Evolutionary conservation across 2,113 vertebrate species (phyloP), one percentile per base, ranked within the genome.

Genomic region (Arvicanthis niloticus): DNA sequence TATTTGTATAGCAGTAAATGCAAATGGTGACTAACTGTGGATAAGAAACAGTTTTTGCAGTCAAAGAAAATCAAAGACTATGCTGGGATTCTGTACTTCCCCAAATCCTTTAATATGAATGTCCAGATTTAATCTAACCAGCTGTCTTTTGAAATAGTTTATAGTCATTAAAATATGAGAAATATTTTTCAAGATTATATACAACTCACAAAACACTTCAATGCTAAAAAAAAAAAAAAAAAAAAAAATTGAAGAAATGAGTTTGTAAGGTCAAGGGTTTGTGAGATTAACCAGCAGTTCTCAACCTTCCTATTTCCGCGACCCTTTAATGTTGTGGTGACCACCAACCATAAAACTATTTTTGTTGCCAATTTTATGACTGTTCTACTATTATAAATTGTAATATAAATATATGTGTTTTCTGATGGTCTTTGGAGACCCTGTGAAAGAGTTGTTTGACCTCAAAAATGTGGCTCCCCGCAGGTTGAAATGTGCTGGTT

Each of bases 181-280:
- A 96, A 76, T 72, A 22, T 2, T 45, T 89, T 92, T 58, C 34
- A 91, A 91, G 75, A 73, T 67, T 65, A 81, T 26, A 42, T 8
- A 29, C 2, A 81, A n/a, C 45, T 95, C n/a, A 31, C 72, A 78
- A 87, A 72, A 90, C 5, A 76, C 6, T 37, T 60, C 7, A 10
- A 24, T 68, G 22, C 6, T 56, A 4, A 4, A 45, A 45, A 45
- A 45, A 3, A 45, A 45, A 45, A 3, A 45, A 29, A 62, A 40
- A 42, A 80, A 60, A 96, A 88, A 93, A 95, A 29, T 51, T 72
- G 21, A 92, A 94, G 24, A 29, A 86, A 15, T 92, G 56, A 56
- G 19, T 76, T 77, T 53, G 34, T 62, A 82, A 93, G 26, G 80
- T 51, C 8, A 72, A 1, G 75, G 17, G 51, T 11, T 51, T 9